Conservation (phyloP, 1,140 invertebrate species). For the Diprion similis region DNA sequence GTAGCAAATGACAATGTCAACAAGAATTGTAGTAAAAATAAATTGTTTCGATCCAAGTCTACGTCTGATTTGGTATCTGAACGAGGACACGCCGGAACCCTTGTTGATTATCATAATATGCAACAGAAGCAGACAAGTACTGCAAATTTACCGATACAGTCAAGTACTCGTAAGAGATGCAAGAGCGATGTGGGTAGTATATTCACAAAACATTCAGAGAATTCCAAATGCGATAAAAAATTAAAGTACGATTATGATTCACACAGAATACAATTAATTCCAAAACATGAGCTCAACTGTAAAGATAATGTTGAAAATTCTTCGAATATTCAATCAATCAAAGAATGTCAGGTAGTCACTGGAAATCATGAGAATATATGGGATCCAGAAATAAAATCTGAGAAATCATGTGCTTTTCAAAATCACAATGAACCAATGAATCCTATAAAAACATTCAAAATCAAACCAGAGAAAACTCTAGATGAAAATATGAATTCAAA, state of each 20-base stretch:
- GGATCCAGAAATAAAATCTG: no score
- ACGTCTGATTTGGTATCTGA: not conserved
- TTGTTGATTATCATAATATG: no score
- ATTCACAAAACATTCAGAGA: not conserved
- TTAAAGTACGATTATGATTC: not conserved
- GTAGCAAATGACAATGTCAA: not conserved
- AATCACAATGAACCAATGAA: not conserved
- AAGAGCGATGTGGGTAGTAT: not conserved
- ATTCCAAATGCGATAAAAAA: not conserved
- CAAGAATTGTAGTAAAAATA: not conserved
- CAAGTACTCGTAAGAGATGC: not conserved
- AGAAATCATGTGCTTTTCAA: no score
- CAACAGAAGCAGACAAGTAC: not conserved
- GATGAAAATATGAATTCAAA: conserved; percentile 4
- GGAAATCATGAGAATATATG: no score
- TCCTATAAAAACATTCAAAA: not conserved
- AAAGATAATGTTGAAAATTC: no score
- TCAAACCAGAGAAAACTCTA: not conserved
- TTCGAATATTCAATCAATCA: no score
- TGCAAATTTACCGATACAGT: not conserved
- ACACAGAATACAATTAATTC: not conserved
- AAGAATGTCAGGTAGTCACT: no score
- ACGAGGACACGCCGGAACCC: not conserved
- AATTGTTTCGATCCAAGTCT: not conserved
- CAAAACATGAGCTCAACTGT: not conserved